Evolutionary conservation across 2,888 invertebrate species (phyloP).

Genomic region (Pollenia griseotomentosa): DNA sequence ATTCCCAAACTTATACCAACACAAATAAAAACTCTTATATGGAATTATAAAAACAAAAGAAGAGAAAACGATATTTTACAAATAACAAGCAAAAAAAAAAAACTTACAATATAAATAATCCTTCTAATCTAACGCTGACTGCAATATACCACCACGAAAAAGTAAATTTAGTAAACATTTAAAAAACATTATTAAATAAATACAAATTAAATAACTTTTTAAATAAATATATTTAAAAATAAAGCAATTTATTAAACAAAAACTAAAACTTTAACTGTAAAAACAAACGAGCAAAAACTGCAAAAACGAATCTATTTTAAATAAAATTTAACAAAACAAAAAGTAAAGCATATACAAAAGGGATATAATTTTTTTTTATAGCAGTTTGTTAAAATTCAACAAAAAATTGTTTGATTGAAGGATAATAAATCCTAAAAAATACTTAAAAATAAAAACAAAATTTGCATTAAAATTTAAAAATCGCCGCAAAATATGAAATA

Average conservation of each 20-base stretch:
- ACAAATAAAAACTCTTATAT: conserved; percentile 47
- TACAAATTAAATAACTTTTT: conserved; percentile 38
- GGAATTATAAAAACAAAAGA: conserved; percentile 41
- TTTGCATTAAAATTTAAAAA: too few relatives aligned
- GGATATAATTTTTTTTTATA: conserved; percentile 17
- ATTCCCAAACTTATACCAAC: conserved; percentile 19
- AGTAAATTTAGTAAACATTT: conserved; percentile 62
- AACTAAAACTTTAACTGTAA: conserved; percentile 39
- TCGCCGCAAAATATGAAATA: background rate
- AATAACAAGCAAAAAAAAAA: conserved; percentile 26
- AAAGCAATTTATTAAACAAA: conserved; percentile 48
- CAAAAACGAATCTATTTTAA: conserved; percentile 67
- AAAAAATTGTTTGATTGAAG: too few relatives aligned
- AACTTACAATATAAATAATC: conserved; percentile 73
- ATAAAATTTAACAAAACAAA: conserved; percentile 19
- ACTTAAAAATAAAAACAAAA: too few relatives aligned
- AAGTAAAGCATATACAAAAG: conserved; percentile 46
- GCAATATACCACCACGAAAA: conserved; percentile 82
- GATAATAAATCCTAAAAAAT: too few relatives aligned
- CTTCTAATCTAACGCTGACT: conserved; percentile 81
- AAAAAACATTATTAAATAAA: conserved; percentile 67
- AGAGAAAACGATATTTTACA: conserved; percentile 51
- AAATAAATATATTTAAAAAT: conserved; percentile 28
- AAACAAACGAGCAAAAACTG: conserved; percentile 64
- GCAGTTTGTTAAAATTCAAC: background rate